Evolutionary conservation across 2,797 vertebrate species (phyloP).

Genomic region (Bucorvus abyssinicus): DNA sequence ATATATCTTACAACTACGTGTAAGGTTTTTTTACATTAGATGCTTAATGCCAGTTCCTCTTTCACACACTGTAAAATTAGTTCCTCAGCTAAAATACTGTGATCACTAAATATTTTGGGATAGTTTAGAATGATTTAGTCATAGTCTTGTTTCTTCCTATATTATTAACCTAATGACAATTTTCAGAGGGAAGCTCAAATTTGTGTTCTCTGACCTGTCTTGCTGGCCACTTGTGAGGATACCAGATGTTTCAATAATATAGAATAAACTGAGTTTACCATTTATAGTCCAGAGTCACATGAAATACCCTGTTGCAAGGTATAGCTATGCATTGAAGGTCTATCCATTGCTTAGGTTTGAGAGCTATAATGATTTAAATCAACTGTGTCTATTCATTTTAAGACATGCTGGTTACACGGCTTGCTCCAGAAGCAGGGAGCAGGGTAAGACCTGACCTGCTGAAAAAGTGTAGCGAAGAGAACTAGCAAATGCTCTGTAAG

Average conservation of each 20-base stretch:
- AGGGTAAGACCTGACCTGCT: neutral
- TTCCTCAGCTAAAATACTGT: neutral
- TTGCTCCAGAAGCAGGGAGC: neutral
- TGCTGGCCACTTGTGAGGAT: neutral
- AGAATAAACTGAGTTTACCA: neutral
- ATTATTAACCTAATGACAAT: neutral
- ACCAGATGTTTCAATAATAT: neutral
- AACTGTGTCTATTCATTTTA: neutral
- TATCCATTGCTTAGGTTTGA: neutral
- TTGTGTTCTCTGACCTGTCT: neutral
- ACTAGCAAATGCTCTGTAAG: neutral
- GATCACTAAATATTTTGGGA: neutral
- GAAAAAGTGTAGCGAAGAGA: neutral
- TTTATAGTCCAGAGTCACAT: neutral
- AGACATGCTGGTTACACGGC: neutral
- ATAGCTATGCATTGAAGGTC: neutral
- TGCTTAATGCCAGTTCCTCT: neutral
- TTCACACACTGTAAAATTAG: neutral
- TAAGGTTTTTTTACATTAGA: neutral
- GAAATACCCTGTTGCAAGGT: neutral
- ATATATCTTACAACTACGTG: neutral
- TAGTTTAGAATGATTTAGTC: neutral
- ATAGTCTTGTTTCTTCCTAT: neutral
- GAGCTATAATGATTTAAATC: neutral
- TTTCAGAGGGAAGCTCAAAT: neutral